Evolutionary conservation across 2,797 vertebrate species (phyloP).

Genomic region (Botia almorhae): DNA sequence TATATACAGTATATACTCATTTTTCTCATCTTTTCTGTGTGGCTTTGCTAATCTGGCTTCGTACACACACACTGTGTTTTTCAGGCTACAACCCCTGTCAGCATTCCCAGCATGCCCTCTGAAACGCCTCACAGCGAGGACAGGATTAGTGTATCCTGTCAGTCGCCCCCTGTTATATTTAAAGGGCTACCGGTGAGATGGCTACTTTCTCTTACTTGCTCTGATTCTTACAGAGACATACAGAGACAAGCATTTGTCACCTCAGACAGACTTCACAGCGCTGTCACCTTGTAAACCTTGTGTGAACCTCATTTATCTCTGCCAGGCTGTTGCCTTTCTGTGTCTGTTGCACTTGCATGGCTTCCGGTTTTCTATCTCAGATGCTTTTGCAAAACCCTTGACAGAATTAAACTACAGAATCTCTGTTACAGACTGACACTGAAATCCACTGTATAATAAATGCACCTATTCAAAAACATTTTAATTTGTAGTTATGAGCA

Average conservation of each 20-base stretch:
- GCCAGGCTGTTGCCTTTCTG: conserved; percentile 23
- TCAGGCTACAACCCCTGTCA: conserved; percentile 79
- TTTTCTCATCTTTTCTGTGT: conserved; percentile 16
- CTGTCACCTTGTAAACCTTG: not conserved
- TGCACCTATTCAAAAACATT: not conserved
- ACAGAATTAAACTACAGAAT: not conserved
- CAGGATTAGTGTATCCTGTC: conserved; percentile 84
- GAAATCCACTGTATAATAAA: no score
- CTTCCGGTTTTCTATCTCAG: conserved; percentile 61
- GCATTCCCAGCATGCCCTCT: conserved; percentile 72
- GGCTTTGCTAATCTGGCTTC: conserved; percentile 48
- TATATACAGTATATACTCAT: conserved; percentile 1
- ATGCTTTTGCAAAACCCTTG: conserved; percentile 37
- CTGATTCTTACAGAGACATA: no score
- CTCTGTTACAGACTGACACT: no score
- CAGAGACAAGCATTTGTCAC: not conserved
- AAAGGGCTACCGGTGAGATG: conserved; percentile 82
- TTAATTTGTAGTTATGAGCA: not conserved
- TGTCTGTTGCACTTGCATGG: conserved; percentile 50
- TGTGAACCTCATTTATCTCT: conserved; percentile 16
- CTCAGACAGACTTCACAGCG: not conserved
- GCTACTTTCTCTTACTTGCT: conserved; percentile 18
- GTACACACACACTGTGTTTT: conserved; percentile 64
- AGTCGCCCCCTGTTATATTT: conserved; percentile 81
- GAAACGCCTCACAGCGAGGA: conserved; percentile 74